These are phyloP conservation scores for Hemibagrus wyckioides DNA, from an alignment of 2,113 vertebrate genomes.

Conservation along the genomic window DNA sequence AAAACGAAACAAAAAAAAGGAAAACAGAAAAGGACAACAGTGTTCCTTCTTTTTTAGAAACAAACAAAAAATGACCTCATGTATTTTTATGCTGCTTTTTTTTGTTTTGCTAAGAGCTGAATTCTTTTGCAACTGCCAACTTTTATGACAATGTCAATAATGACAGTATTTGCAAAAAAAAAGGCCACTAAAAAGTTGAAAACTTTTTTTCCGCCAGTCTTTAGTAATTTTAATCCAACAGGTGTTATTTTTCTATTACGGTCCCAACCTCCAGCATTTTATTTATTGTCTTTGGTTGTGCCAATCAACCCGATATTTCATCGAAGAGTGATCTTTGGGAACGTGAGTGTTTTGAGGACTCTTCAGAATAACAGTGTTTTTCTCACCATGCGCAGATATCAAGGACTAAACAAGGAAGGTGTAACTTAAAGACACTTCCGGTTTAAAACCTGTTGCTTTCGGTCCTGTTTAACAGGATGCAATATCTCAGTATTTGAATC, in stretches of 20 bases:
- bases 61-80: constrained; percentile 79
- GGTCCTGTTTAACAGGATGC: constrained; percentile 71
- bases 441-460: constrained; percentile 32
- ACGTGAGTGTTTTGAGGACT: constrained; percentile 68
- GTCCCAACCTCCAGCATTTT: constrained; percentile 65
- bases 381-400: constrained; percentile 12
- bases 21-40: constrained; percentile 75
- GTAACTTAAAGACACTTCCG: constrained; percentile 57
- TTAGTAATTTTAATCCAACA: constrained; percentile 72
- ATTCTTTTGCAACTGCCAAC: constrained; percentile 85
- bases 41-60: constrained; percentile 80
- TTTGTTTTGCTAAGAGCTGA: constrained; percentile 83
- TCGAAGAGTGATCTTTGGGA: constrained; percentile 72
- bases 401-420: constrained; percentile 47
- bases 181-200: constrained; percentile 75
- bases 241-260: constrained; percentile 79
- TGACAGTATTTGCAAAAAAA: constrained; percentile 83
- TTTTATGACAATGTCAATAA: constrained; percentile 82
- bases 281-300: constrained; percentile 75
- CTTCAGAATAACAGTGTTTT: constrained; percentile 1
- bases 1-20: constrained; percentile 67
- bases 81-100: constrained; percentile 88
- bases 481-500: constrained; percentile 53
- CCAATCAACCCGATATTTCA: constrained; percentile 68
- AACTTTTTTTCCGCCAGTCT: constrained; percentile 71